A percentile compares a stretch with the other conserved stretches of the same genome.
These are phyloP conservation scores for Trissolcus brochymenae DNA, from an alignment of 2,888 invertebrate species.

Conservation along the genomic window DNA sequence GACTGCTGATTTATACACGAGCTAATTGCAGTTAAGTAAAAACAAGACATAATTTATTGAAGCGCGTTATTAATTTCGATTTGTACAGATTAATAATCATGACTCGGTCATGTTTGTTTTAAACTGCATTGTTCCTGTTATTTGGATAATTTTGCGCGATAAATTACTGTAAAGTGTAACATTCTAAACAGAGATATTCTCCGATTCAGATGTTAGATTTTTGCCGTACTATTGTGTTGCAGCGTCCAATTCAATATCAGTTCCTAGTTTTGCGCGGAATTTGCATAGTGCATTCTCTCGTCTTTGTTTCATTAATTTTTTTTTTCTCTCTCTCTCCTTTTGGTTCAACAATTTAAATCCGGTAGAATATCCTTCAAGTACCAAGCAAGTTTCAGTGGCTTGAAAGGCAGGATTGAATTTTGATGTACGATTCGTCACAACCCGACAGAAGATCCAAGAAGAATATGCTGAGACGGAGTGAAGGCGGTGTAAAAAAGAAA, in stretches of 20 bases:
- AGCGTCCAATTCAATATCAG: neutral
- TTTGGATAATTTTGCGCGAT: constrained; percentile 43
- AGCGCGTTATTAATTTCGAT: constrained; percentile 47
- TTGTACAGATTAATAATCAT: constrained; percentile 48
- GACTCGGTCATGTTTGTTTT: constrained; percentile 49
- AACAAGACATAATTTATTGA: constrained; percentile 53
- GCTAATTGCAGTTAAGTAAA: constrained; percentile 53
- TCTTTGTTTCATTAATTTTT: neutral
- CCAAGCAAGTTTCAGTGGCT: neutral
- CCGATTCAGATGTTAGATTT: constrained; percentile 24
- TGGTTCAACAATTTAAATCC: too few species aligned
- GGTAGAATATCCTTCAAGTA: too few species aligned
- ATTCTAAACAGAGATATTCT: constrained; percentile 10
- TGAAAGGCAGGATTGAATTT: constrained; percentile 12
- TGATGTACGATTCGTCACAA: constrained; percentile 30
- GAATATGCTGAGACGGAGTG: neutral
- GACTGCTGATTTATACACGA: constrained; percentile 53
- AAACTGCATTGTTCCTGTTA: constrained; percentile 48
- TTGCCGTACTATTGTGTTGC: constrained; percentile 1
- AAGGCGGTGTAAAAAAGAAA: constrained; percentile 27
- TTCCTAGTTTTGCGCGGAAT: neutral
- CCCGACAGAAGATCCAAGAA: constrained; percentile 15
- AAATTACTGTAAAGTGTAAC: constrained; percentile 36
- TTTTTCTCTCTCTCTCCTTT: neutral
- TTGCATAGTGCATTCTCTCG: neutral